These are phyloP conservation scores for Cataglyphis albicans DNA, from an alignment of 2,888 invertebrate species.

Conservation along the genomic window DNA sequence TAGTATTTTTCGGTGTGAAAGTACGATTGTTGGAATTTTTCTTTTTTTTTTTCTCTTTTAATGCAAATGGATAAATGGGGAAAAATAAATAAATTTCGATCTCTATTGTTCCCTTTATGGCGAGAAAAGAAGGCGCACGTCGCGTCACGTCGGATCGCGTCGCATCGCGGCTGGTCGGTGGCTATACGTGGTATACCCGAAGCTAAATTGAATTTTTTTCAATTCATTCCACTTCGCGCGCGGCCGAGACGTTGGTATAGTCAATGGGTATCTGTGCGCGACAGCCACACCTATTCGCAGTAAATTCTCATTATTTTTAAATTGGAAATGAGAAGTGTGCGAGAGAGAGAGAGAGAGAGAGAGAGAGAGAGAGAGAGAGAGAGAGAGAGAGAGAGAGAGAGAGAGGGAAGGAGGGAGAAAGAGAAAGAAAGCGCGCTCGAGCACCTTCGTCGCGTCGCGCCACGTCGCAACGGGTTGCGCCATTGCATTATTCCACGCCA, in stretches of 20 bases:
- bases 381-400: background rate
- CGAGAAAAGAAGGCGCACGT: conserved; percentile 34
- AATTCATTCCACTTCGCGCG: conserved; percentile 76
- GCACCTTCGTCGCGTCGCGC: conserved; percentile 58
- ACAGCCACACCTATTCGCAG: conserved; percentile 77
- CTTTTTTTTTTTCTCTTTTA: background rate
- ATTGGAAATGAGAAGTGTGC: conserved; percentile 79
- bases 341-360: background rate
- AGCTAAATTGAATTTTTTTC: conserved; percentile 80
- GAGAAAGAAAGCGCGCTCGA: conserved; percentile 62
- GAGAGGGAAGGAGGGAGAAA: background rate
- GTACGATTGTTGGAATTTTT: background rate
- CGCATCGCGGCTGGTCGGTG: conserved; percentile 20
- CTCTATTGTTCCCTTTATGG: conserved; percentile 42
- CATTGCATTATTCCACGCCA: conserved; percentile 70
- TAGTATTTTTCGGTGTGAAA: background rate
- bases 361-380: background rate
- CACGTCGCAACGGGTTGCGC: conserved; percentile 33
- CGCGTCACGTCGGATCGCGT: background rate
- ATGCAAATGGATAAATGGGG: conserved; percentile 13
- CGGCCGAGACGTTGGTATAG: conserved; percentile 68
- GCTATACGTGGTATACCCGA: conserved; percentile 61
- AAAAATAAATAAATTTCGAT: conserved; percentile 50
- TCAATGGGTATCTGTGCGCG: conserved; percentile 78
- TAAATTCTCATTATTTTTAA: conserved; percentile 81